Conservation (phyloP, 2,888 invertebrate species). For the Sipunculus nudus region DNA sequence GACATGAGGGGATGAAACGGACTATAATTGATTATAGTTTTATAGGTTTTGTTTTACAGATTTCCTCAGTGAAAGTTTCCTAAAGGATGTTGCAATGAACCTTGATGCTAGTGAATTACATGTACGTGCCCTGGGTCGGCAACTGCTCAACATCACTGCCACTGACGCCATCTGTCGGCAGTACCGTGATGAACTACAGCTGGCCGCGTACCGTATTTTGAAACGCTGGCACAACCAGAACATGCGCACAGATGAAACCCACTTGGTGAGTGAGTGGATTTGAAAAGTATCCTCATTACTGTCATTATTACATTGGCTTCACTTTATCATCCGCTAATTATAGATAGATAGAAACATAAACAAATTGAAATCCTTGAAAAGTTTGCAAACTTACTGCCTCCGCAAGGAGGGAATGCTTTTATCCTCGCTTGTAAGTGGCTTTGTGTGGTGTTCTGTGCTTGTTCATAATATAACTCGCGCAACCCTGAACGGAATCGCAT, state of each 20-base stretch:
- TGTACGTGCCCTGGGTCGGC: conserved; percentile 13
- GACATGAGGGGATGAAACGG: no score
- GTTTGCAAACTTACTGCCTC: no score
- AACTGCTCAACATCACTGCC: conserved; percentile 14
- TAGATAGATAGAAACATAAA: no score
- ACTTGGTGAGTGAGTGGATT: conserved; percentile 9
- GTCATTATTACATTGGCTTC: no score
- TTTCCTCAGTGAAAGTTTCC: background rate
- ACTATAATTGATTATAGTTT: background rate
- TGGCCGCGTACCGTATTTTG: conserved; percentile 6
- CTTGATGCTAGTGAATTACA: conserved; percentile 7
- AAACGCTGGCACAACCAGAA: conserved; percentile 15
- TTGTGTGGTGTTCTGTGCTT: no score
- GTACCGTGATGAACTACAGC: background rate
- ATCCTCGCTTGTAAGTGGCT: no score
- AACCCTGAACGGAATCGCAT: no score
- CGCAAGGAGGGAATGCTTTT: no score
- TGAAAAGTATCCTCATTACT: no score
- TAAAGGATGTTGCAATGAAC: conserved; percentile 2
- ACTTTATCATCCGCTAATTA: no score
- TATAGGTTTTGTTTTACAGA: background rate
- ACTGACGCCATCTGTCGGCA: background rate
- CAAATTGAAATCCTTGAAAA: no score
- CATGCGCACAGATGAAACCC: conserved; percentile 8
- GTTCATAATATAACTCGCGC: no score